Percentiles rank a stretch among this genome's conserved stretches.
Evolutionary conservation across 2,888 invertebrate genomes (phyloP).

Genomic region (Aelia acuminata): DNA sequence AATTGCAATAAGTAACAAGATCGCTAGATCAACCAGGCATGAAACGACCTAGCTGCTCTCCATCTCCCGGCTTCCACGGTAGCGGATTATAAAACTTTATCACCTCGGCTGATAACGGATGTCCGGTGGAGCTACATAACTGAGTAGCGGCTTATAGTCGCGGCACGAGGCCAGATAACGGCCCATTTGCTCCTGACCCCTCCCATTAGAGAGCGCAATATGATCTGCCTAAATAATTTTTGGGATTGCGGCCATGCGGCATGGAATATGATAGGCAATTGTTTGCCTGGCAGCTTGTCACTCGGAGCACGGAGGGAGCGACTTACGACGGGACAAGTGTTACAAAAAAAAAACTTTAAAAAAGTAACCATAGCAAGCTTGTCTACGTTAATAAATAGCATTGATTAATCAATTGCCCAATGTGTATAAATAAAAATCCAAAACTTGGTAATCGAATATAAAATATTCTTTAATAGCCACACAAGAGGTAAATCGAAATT

Average conservation of each 20-base stretch:
- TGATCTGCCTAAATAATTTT: slow-evolving; percentile 38
- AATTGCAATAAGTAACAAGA: no score
- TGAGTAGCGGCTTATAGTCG: slow-evolving; percentile 13
- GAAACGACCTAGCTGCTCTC: slow-evolving; percentile 12
- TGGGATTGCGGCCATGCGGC: slow-evolving; percentile 16
- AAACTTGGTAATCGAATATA: no score
- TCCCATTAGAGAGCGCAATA: not conserved
- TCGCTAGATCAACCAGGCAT: not conserved
- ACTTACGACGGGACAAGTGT: not conserved
- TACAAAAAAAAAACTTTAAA: not conserved
- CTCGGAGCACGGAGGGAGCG: not conserved
- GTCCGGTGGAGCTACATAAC: slow-evolving; percentile 15
- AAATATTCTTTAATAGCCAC: no score
- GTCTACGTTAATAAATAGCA: no score
- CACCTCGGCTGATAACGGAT: slow-evolving; percentile 37
- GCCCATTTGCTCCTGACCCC: slow-evolving; percentile 5
- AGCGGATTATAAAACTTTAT: slow-evolving; percentile 41
- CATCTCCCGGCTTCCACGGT: not conserved
- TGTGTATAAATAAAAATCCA: no score
- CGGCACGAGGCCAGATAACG: slow-evolving; percentile 44
- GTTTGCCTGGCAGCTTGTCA: not conserved
- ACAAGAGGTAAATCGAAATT: no score
- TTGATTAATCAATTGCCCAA: no score
- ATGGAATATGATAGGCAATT: slow-evolving; percentile 34
- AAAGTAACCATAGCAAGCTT: no score